Base-by-base conservation (phyloP, 2,888 invertebrate species). In the Drosophila paucipuncta region DNA sequence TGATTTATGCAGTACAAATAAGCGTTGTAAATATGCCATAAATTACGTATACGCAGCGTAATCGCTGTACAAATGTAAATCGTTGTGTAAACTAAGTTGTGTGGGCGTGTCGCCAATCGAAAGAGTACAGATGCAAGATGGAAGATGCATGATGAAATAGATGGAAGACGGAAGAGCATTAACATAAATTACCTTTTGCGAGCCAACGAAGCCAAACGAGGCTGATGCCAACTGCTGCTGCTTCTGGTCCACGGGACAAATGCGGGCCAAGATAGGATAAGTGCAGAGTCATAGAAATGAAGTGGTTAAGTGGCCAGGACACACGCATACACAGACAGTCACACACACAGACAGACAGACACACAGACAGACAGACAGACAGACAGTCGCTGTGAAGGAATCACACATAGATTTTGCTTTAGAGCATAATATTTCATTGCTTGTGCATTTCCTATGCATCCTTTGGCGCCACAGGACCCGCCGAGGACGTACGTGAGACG, bases 381-480 rank as follows among this genome's bases (percentile, higher is more conserved):
- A 76, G 73, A 76, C 74, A 87, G 72, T 62, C 66, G 63, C 52
- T 43, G 37, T 43, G 50, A 63, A 63, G 68, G 70, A 80, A 60
- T 68, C 62, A 69, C 61, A 87, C 76, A 73, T 77, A 73, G 73
- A 68, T 62, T 68, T 67, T 69, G 61, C 78, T 83, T 91, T 90
- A 91, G 77, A 91, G 90, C 79, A 58, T 22, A 41, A 91, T 86
- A 76, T 91, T 92, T 91, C 83, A 92, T 75, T 92, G 87, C 78
- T 82, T 84, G 64, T 83, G 87, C 80, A 79, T 80, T 75, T 91
- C 82, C 90, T 92, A 92, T 91, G 91, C 89, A 81, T 92, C 86
- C 47, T 59, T 54, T 9, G 79, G 59, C 35, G 61, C 61, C 33
- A 70, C 58, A 64, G 82, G 57, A 68, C 71, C 69, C 65, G 90